Base-by-base conservation (phyloP, 2,888 invertebrate species). In the Sesia apiformis region DNA sequence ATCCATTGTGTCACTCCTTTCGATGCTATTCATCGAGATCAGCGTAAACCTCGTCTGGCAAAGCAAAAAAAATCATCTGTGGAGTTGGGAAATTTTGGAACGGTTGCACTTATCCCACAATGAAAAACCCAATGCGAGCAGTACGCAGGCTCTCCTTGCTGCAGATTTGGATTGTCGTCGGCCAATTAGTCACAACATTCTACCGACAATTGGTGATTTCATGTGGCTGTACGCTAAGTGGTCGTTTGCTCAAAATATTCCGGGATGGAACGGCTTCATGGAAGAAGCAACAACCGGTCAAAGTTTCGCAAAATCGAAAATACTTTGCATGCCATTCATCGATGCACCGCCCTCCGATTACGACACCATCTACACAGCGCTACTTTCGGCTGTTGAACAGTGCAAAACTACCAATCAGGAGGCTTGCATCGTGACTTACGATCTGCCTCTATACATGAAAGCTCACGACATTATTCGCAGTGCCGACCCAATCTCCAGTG, bases 381-480 rank as follows among this genome's bases (percentile, higher is more conserved):
- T 49, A n/a, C 49, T 5, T 8, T 8, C 41, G 41, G 41, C 41
- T 41, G 41, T 41, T 52, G 52, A 63, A 39, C 53, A 57, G 58
- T 56, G 60, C 46, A 59, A 65, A 56, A 8, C 51, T 39, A 38
- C 53, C 52, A 53, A 59, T 53, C 62, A 65, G 39, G 59, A 63
- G 51, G 53, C 54, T 5, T 65, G 65, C 55, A 58, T 72, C 6
- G 59, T 72, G 5, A 73, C 72, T 52, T 74, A 71, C 54, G 71
- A 72, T 57, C 75, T 72, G 41, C 75, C 72, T 4, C 58, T 74
- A 38, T 73, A 64, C 56, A 52, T 51, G 3, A 72, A 74, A 64
- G 70, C 70, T 52, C 57, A 63, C 46, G 71, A 73, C 57, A 70
- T 74, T 8, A 60, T 68, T 4, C 56, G 59, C 4, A 55, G 59